These are phyloP conservation scores for Cynoglossus semilaevis DNA, from an alignment of 2,113 vertebrate genomes.

Conservation along the genomic window DNA sequence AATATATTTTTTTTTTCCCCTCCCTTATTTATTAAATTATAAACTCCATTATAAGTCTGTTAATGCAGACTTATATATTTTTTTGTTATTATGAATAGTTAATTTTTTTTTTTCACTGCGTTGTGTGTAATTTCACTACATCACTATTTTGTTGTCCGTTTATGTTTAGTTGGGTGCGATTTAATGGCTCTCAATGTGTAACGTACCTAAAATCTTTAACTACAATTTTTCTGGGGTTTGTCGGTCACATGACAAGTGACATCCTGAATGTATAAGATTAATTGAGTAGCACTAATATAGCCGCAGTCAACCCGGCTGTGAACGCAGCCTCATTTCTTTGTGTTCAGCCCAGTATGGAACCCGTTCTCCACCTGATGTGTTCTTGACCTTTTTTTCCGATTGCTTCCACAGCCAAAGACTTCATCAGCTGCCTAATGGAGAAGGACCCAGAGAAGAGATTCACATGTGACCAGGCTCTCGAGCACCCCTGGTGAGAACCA, in stretches of 20 bases:
- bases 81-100: no score
- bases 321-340: neutral
- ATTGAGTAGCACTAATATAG: neutral
- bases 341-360: neutral
- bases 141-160: no score
- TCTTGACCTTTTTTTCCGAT: conserved; percentile 43
- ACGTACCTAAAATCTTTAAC: no score
- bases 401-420: conserved; percentile 87
- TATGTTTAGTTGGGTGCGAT: no score
- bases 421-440: conserved; percentile 95
- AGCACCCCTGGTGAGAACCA: conserved; percentile 92
- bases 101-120: no score
- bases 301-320: neutral
- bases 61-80: no score
- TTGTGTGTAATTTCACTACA: no score
- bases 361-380: conserved; percentile 11
- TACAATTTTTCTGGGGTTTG: no score
- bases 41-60: no score
- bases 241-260: neutral
- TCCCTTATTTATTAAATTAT: no score
- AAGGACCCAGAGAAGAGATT: conserved; percentile 97
- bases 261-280: neutral
- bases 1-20: no score
- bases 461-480: conserved; percentile 92
- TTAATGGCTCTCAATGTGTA: no score